Evolutionary conservation across 2,888 invertebrate genomes (phyloP), one percentile per base, ranked within the genome.

Genomic region (Apotomis turbidana): DNA sequence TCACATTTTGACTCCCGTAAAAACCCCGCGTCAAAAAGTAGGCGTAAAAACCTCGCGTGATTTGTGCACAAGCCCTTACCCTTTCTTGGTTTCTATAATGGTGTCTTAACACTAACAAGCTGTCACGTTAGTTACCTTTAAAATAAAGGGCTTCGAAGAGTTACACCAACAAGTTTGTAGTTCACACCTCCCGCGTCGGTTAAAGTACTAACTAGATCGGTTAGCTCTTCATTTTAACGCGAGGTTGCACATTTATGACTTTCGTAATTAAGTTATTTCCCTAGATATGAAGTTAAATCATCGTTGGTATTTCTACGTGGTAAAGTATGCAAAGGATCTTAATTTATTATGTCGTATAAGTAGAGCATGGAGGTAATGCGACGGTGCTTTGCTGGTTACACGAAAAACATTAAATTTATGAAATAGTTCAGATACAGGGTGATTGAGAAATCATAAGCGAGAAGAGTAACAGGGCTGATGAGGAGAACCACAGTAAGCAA

Each of bases 161-260:
- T 58, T 38, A 38, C 5, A 79, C 79, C 81, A 83, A 88, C 85
- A 85, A 88, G 78, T 84, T 84, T 80, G 79, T 79, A 76, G 75
- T 81, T 80, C 76, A 76, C 79, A 77, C 75, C 85, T 87, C 82
- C 86, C 86, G 87, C 80, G 81, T 85, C 81, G 83, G 77, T 80
- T 83, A 78, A 86, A 87, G 82, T 88, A 83, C 80, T 80, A 90
- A 90, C 86, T 88, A 86, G 88, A 86, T 83, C 85, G 85, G 84
- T 90, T 90, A 90, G 83, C 89, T 87, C 87, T 83, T 87, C 83
- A 82, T 84, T 82, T 86, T 84, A 81, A 84, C 83, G 83, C 83
- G 79, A 78, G 78, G 79, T 78, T 85, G 83, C 87, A 82, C 85
- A 84, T 87, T 88, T 87, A 87, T 86, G 85, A 80, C 78, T 80